Evolutionary conservation across 1,140 invertebrate genomes (phyloP).

Genomic region (Drosophila nasuta): DNA sequence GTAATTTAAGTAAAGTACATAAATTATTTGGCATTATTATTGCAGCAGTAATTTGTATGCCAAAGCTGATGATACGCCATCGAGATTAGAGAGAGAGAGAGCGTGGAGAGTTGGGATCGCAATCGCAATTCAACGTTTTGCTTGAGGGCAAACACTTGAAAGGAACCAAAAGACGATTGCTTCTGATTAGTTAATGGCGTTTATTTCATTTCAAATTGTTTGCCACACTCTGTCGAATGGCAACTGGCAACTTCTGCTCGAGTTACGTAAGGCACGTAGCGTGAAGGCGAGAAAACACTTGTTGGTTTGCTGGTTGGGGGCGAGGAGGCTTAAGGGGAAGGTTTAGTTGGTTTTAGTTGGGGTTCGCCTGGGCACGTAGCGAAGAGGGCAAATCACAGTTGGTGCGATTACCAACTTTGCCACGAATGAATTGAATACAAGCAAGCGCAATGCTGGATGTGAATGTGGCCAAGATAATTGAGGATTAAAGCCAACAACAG

Average conservation of each 20-base stretch:
- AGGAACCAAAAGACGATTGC: constrained; percentile 15
- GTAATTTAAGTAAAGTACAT: constrained; percentile 15
- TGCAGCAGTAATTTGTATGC: constrained; percentile 16
- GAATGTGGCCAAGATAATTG: constrained; percentile 27
- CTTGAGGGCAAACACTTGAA: constrained; percentile 12
- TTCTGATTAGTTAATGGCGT: constrained; percentile 79
- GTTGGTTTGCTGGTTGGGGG: constrained; percentile 16
- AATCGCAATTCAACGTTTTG: constrained; percentile 16
- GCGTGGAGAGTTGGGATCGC: background rate
- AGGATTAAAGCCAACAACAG: constrained; percentile 9
- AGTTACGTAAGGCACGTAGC: constrained; percentile 37
- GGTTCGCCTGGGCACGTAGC: constrained; percentile 29
- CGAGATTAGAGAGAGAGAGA: background rate
- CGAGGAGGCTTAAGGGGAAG: background rate
- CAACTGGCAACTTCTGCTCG: constrained; percentile 41
- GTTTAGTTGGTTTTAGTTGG: constrained; percentile 27
- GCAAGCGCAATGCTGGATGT: background rate
- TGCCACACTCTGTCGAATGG: constrained; percentile 28
- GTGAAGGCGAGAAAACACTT: constrained; percentile 41
- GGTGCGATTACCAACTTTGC: constrained; percentile 58
- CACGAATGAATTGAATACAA: constrained; percentile 69
- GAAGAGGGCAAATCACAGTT: constrained; percentile 56
- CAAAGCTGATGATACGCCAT: constrained; percentile 3
- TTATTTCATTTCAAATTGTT: constrained; percentile 71
- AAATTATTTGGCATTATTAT: constrained; percentile 17